Evolutionary conservation across 1,140 invertebrate genomes (phyloP), one percentile per base, ranked within the genome.

Genomic region (Wiebesia pumilae): DNA sequence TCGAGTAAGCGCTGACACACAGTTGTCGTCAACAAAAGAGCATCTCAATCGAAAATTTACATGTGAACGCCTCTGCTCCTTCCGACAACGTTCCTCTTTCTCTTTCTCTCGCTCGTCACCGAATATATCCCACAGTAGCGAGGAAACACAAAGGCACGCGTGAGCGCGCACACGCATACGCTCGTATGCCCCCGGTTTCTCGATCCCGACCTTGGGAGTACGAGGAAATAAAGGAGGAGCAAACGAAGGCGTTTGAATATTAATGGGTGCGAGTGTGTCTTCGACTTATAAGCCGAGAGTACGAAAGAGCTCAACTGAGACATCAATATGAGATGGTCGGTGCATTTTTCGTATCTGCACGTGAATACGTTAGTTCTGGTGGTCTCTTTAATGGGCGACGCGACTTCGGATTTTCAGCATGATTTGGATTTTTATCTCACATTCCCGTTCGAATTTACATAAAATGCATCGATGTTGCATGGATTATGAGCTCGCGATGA

Each of bases 41-140:
- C 62, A 73, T 83, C 85, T 86, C 81, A 79, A 83, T 86, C 80
- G 58, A 79, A 82, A 83, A 83, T 86, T 83, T 78, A 86, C 85
- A 86, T 83, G 80, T 83, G 81, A 83, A 86, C 85, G 85, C 47
- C 43, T 40, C 84, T 51, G 62, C 77, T 71, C 27, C 19, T 54
- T 21, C 51, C 35, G 38, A 30, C 58, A 27, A 43, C 73, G 47
- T 81, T 69, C 43, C n/a, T 51, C 71, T 38, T 33, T 79, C 71
- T 79, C 40, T 69, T 69, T 51, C 73, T 81, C 67, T 40, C 62
- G n/a, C 38, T 80, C 47, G 71, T 81, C 79, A 43, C 27, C 84
- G 43, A 58, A 62, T 43, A 51, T 80, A 43, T 85, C 27, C 78
- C 24, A 85, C 79, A 62, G 84, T 86, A 86, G 79, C 84, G 21